Percentiles rank a stretch among this genome's conserved stretches.
These are phyloP conservation scores for Oenanthe oenanthe DNA, from an alignment of 2,113 vertebrate genomes.

Conservation along the genomic window DNA sequence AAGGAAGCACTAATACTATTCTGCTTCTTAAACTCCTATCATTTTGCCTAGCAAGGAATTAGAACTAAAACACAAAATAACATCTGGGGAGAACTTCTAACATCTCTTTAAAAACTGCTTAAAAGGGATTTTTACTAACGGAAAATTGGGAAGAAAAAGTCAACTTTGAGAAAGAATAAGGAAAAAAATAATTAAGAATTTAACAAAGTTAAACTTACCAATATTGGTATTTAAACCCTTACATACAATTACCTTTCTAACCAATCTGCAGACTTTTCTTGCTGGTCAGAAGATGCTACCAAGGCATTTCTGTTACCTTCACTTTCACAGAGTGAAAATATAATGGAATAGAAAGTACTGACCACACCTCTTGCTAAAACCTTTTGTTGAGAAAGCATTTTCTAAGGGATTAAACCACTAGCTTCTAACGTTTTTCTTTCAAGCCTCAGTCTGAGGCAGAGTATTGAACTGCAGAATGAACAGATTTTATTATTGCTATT, in stretches of 20 bases:
- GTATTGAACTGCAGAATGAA: not conserved
- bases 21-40: not conserved
- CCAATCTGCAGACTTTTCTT: not conserved
- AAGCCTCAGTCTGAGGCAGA: not conserved
- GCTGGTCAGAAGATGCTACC: not conserved
- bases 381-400: not conserved
- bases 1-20: not conserved
- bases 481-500: not conserved
- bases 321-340: not conserved
- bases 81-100: not conserved
- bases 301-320: not conserved
- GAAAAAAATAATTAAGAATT: no score
- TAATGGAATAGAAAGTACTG: not conserved
- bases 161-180: no score
- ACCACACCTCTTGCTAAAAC: not conserved
- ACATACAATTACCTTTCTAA: not conserved
- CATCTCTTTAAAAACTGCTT: not conserved
- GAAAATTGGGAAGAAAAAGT: no score
- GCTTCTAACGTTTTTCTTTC: not conserved
- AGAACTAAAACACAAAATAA: not conserved
- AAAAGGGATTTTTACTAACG: no score
- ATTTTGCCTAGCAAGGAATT: not conserved
- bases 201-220: no score
- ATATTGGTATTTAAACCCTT: not conserved
- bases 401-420: not conserved